Percentiles rank a stretch among this genome's conserved stretches.
Evolutionary conservation across 2,888 invertebrate genomes (phyloP).

Genomic region (Andricus curvator): DNA sequence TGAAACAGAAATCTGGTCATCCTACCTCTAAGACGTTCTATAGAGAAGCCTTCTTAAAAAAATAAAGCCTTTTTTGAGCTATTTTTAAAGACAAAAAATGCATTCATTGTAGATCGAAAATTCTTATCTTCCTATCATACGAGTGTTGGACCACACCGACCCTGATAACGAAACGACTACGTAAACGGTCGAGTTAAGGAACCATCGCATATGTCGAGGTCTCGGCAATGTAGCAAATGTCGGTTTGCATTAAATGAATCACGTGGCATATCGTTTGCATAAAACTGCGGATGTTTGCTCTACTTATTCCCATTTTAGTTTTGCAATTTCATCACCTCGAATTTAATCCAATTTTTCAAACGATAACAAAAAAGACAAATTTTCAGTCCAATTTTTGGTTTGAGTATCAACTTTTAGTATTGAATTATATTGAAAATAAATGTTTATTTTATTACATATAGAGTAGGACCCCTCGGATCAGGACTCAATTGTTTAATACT

Average conservation of each 20-base stretch:
- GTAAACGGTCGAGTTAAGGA: conserved; percentile 36
- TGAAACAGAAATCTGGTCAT: too few relatives aligned
- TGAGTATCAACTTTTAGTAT: too few relatives aligned
- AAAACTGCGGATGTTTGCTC: conserved; percentile 39
- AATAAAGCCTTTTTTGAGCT: too few relatives aligned
- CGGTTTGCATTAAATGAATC: conserved; percentile 36
- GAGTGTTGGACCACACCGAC: conserved; percentile 26
- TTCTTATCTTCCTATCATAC: neutral
- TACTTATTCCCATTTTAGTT: conserved; percentile 14
- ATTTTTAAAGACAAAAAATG: neutral
- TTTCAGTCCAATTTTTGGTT: neutral
- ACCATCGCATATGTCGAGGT: conserved; percentile 30
- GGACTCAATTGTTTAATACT: too few relatives aligned
- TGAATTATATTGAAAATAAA: neutral
- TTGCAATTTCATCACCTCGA: neutral
- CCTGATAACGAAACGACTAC: conserved; percentile 36
- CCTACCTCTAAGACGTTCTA: too few relatives aligned
- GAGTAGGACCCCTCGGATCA: too few relatives aligned
- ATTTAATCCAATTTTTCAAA: neutral
- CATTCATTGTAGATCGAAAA: neutral
- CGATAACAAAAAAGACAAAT: neutral
- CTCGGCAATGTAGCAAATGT: conserved; percentile 17
- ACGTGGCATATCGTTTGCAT: conserved; percentile 41
- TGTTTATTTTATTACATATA: neutral
- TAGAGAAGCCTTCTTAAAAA: too few relatives aligned